phyloP scores from a whole-genome alignment of 1,140 invertebrate genomes.

The Apis dorsata region DNA sequence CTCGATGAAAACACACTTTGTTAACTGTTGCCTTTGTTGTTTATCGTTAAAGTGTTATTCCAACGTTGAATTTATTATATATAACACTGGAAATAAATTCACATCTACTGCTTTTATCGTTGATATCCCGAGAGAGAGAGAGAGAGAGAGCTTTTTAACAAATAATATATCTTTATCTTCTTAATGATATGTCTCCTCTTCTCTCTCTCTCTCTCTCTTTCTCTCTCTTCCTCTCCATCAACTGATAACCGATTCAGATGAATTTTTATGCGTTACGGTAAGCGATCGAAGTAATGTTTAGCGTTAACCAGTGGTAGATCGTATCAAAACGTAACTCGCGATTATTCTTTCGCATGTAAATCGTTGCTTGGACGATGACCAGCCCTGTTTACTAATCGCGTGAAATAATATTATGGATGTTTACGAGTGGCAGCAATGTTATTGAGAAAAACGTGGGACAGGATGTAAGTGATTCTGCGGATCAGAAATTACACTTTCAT shows the following conservation, averaged over 20 bases:
- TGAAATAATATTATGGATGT: conserved; percentile 18
- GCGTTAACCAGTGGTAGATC: neutral
- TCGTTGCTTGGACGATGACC: neutral
- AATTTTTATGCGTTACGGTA: conserved; percentile 15
- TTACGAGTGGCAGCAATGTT: neutral
- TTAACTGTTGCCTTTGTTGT: neutral
- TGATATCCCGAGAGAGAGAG: too few relatives aligned
- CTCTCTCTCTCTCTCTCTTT: too few relatives aligned
- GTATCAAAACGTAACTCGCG: neutral
- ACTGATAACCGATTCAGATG: neutral
- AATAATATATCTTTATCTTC: neutral
- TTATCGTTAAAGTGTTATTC: too few relatives aligned
- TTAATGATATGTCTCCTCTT: neutral
- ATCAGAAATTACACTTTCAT: conserved; percentile 63
- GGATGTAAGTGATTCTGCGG: conserved; percentile 56
- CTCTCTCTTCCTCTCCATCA: neutral
- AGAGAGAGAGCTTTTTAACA: neutral
- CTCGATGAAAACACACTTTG: neutral
- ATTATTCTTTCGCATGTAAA: neutral
- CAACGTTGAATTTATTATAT: neutral
- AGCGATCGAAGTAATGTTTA: neutral
- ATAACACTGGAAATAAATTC: neutral
- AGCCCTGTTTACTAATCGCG: conserved; percentile 1
- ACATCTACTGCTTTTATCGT: too few relatives aligned
- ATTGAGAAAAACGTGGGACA: conserved; percentile 54